Evolutionary conservation across 2,797 vertebrate species (phyloP), one percentile per base, ranked within the genome.

Genomic region (Prunella strophiata): DNA sequence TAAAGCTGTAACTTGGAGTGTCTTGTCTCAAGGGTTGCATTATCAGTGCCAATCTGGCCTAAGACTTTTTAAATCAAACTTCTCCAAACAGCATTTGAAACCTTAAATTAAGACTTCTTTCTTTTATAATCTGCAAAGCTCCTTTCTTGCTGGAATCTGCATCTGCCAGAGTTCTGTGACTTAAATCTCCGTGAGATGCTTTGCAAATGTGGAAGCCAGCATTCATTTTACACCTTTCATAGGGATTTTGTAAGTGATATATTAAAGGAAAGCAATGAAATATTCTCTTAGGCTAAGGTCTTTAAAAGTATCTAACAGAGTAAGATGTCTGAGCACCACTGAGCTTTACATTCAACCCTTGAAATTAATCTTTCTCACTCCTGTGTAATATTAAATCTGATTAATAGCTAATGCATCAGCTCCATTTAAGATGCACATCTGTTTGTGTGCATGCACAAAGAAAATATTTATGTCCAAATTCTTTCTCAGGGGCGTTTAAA

Each of bases 351-450:
- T 68, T 78, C 55, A 88, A 16, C 62, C 85, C 91, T 47, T 80
- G 50, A 91, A 82, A 81, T 90, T 43, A 81, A 81, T 73, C 62
- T 84, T 90, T 78, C 76, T 83, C 26, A 59, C 45, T 72, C 70
- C 38, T 3, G 3, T 78, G 71, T 74, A 38, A 59, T 71, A 47
- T 73, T 61, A 82, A 79, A 26, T 52, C 63, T 66, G 50, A 30
- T 78, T 70, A 91, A 78, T 48, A 81, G 73, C 89, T 65, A 63
- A 78, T 67, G 68, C 73, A 48, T 43, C 68, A 32, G 63, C 54
- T 68, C 52, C 75, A 14, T 89, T 91, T 85, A 48, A 75, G 87
- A 13, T 85, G 54, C 85, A 86, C 89, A 71, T 86, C 92, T 97
- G 90, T 83, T 89, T 86, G 67, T 78, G 11, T 59, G 25, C 21